Percentiles rank a stretch among this genome's conserved stretches.
Conservation (phyloP, 2,113 vertebrate species). For the Macroglossus sobrinus region DNA sequence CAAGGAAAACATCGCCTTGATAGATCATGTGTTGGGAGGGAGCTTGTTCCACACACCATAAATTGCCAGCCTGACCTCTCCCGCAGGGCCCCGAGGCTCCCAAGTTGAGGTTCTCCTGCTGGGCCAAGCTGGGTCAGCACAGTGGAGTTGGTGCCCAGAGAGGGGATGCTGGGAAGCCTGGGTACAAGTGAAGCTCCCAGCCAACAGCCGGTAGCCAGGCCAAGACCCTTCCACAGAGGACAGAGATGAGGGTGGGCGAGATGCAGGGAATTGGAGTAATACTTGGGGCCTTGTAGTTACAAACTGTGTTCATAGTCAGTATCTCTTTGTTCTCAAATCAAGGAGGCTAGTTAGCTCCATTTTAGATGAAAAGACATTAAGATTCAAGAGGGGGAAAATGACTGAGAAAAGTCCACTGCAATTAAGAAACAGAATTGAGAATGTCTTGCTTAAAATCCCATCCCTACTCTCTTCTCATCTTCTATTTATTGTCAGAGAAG, state of each 20-base stretch:
- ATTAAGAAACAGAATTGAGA: not conserved
- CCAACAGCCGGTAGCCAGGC: not conserved
- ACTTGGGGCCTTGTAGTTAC: not conserved
- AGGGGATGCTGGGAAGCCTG: not conserved
- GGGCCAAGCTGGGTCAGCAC: not conserved
- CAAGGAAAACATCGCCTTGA: slow-evolving; percentile 87
- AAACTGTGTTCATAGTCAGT: not conserved
- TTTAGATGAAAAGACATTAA: not conserved
- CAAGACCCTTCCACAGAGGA: not conserved
- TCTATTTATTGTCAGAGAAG: not conserved
- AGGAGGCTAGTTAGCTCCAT: not conserved
- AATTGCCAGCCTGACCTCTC: slow-evolving; percentile 82
- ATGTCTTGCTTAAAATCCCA: not conserved
- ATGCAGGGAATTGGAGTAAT: not conserved
- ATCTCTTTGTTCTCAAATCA: not conserved
- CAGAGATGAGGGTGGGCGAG: not conserved
- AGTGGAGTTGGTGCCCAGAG: not conserved
- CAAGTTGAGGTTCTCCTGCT: not conserved
- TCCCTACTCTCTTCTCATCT: not conserved
- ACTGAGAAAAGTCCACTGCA: not conserved
- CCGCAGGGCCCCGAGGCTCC: slow-evolving; percentile 38
- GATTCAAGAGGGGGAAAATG: not conserved
- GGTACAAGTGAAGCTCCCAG: not conserved
- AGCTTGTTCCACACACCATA: slow-evolving; percentile 80
- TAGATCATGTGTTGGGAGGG: slow-evolving; percentile 80